A percentile compares a stretch with the other conserved stretches of the same genome.
Conservation (phyloP, 2,797 vertebrate genomes). For the Poeciliopsis paucimaculata region DNA sequence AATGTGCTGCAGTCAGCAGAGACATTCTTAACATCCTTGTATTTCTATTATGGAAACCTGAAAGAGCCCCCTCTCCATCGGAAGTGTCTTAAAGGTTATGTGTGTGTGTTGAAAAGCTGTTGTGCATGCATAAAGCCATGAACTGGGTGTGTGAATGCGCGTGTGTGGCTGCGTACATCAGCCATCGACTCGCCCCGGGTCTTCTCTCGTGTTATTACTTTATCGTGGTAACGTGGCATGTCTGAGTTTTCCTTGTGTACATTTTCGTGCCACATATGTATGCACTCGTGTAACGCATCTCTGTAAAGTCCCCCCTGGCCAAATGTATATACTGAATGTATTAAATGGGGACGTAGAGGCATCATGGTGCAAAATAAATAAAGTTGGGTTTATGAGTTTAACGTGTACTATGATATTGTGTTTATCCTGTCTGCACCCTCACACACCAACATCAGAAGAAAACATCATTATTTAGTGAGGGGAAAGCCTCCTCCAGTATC, state of each 20-base stretch:
- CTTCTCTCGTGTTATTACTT: slow-evolving; percentile 60
- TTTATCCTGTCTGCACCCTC: neutral
- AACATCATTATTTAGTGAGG: slow-evolving; percentile 3
- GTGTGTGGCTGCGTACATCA: slow-evolving; percentile 54
- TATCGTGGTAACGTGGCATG: slow-evolving; percentile 67
- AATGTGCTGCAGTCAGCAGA: slow-evolving; percentile 63
- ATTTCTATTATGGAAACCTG: slow-evolving; percentile 60
- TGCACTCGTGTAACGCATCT: slow-evolving; percentile 82
- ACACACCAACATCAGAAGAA: neutral
- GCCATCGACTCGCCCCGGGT: slow-evolving; percentile 66
- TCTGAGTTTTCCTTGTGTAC: slow-evolving; percentile 72
- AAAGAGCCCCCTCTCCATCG: slow-evolving; percentile 60
- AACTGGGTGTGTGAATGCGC: slow-evolving; percentile 28
- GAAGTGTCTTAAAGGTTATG: slow-evolving; percentile 75
- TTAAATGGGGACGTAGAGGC: slow-evolving; percentile 79
- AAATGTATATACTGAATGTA: slow-evolving; percentile 89
- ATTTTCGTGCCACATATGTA: slow-evolving; percentile 76
- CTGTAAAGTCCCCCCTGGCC: slow-evolving; percentile 82
- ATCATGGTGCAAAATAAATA: slow-evolving; percentile 81
- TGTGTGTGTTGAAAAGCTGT: slow-evolving; percentile 33
- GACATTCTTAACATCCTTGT: slow-evolving; percentile 38
- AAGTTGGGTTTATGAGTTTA: slow-evolving; percentile 84
- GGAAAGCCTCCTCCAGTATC: slow-evolving; percentile 14
- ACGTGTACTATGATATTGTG: slow-evolving; percentile 32
- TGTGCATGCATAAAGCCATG: slow-evolving; percentile 48